Evolutionary conservation across 2,797 vertebrate genomes (phyloP), one percentile per base, ranked within the genome.

Genomic region (Chelon auratus): DNA sequence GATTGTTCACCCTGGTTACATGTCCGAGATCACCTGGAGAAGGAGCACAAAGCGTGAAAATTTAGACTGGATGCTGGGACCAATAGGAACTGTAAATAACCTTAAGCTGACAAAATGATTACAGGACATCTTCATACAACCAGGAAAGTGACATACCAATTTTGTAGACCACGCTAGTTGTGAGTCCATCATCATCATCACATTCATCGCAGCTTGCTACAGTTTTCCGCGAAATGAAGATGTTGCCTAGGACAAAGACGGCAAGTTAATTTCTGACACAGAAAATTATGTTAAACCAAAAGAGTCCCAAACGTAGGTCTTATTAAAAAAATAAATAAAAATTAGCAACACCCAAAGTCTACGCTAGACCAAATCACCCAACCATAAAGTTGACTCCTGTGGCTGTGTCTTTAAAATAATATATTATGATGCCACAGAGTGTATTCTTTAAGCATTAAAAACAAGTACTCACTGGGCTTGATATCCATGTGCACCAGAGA

Each of bases 401-500:
- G 15, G 8, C n/a, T 45, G 39, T 40, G 40, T 13, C 40, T 42
- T 13, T 12, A 42, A 45, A 47, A 47, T 17, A n/a, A 47, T 9
- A 17, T 47, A 20, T 18, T 18, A 17, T n/a, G 8, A 45, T 17
- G 17, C 7, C 42, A 43, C 8, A 15, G 13, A 14, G 12, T 4
- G 39, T n/a, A n/a, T n/a, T 47, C 40, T 40, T 63, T 40, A 39
- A 51, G 37, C 9, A 62, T 4, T 7, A 52, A 64, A 7, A n/a
- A 20, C 5, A 10, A 24, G 1, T 9, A 96, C 98, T 95, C 91
- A 99, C 98, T 99, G 54, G 98, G 98, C 81, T 99, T 99, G 91
- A 99, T 99, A 91, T 99, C 98, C 97, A 99, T 99, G 90, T 99
- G 98, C 79, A 99, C 98, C 87, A 99, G 93, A 30, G 95, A 96